Evolutionary conservation across 1,140 invertebrate genomes (phyloP).

Genomic region (Atopsyche davidsoni): DNA sequence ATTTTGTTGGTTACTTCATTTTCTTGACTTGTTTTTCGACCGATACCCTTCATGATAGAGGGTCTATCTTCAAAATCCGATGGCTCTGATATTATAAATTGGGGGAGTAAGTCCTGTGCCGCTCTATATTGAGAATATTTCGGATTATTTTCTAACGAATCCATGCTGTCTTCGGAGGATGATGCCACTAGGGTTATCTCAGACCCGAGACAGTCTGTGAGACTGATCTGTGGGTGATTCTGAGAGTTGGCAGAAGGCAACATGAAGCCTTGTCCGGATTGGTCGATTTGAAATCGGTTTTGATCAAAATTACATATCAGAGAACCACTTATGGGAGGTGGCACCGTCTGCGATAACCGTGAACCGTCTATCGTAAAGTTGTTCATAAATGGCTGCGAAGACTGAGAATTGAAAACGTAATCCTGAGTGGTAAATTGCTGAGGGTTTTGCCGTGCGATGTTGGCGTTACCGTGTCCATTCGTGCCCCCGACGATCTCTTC

Average conservation of each 20-base stretch:
- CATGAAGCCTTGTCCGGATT: conserved; percentile 12
- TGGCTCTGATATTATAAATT: conserved; percentile 65
- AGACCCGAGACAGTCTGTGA: conserved; percentile 83
- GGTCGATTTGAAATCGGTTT: conserved; percentile 7
- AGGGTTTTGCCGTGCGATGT: conserved; percentile 14
- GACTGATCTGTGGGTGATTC: conserved; percentile 75
- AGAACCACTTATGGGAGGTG: conserved; percentile 14
- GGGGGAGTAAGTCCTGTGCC: conserved; percentile 41
- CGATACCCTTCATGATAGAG: conserved; percentile 74
- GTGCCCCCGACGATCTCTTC: conserved; percentile 62
- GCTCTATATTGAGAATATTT: conserved; percentile 34
- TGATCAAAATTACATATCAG: conserved; percentile 3
- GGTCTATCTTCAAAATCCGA: conserved; percentile 70
- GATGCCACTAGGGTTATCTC: conserved; percentile 70
- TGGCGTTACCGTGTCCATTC: conserved; percentile 36
- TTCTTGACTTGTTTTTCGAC: conserved; percentile 57
- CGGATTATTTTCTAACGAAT: conserved; percentile 49
- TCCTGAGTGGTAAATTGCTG: conserved; percentile 11
- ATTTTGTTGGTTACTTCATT: conserved; percentile 36
- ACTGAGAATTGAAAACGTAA: conserved; percentile 6
- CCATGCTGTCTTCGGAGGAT: conserved; percentile 60
- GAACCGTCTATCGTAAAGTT: conserved; percentile 7
- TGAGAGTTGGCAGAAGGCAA: conserved; percentile 12
- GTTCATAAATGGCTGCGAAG: conserved; percentile 11
- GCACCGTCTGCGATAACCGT: conserved; percentile 17